phyloP scores from a whole-genome alignment of 1,140 invertebrate species.

The Tetraneura akinire region DNA sequence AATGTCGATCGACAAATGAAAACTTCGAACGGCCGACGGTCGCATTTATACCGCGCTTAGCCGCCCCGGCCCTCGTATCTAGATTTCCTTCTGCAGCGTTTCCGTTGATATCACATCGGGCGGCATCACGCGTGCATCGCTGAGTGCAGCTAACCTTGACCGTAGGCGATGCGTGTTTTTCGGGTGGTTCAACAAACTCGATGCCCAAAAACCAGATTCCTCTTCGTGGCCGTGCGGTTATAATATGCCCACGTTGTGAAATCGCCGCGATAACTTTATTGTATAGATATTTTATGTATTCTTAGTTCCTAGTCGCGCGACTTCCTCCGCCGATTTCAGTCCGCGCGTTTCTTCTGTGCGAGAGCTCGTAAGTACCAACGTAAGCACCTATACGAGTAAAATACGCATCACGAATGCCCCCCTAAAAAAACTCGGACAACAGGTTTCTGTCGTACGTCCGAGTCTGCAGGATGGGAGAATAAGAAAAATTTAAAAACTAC shows the following conservation, averaged over 20 bases:
- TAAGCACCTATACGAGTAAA: too few species aligned
- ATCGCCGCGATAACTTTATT: background rate
- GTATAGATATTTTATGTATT: too few species aligned
- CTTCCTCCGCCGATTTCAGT: background rate
- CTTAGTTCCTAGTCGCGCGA: background rate
- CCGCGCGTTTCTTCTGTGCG: background rate
- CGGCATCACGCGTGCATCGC: background rate
- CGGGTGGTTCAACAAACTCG: conserved; percentile 32
- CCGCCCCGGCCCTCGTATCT: background rate
- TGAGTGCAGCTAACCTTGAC: conserved; percentile 21
- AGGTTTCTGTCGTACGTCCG: conserved; percentile 1
- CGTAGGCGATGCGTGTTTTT: background rate
- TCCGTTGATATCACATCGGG: background rate
- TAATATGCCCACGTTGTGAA: background rate
- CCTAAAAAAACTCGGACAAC: conserved; percentile 21
- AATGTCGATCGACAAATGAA: background rate
- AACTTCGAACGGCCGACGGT: background rate
- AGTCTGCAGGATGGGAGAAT: background rate
- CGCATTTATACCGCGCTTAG: conserved; percentile 24
- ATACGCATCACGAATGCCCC: too few species aligned
- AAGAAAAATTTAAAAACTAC: background rate
- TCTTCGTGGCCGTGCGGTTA: background rate
- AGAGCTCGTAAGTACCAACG: too few species aligned
- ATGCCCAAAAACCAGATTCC: conserved; percentile 31
- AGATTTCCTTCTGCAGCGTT: background rate